These are phyloP conservation scores for Willisornis vidua DNA, from an alignment of 2,113 vertebrate species.

Conservation along the genomic window DNA sequence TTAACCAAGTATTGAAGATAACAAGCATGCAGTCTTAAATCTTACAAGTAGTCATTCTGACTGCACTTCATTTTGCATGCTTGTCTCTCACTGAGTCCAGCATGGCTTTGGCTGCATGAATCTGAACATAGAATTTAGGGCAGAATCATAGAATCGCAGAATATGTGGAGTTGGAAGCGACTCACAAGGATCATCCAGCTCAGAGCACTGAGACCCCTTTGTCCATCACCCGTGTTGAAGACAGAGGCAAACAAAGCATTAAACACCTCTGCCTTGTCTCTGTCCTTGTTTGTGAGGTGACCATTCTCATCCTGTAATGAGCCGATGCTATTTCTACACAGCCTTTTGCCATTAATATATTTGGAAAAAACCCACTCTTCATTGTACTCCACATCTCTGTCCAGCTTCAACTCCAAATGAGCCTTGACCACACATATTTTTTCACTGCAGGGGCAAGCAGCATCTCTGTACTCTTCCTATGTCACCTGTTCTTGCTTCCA, in stretches of 20 bases:
- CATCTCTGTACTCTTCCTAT: neutral
- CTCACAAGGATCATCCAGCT: neutral
- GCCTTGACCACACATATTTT: neutral
- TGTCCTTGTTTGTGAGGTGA: neutral
- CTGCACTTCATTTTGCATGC: neutral
- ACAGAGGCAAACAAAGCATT: neutral
- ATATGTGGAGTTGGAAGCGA: neutral
- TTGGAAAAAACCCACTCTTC: neutral
- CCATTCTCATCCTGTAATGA: neutral
- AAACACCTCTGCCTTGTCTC: neutral
- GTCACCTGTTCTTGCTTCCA: neutral
- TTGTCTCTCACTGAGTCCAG: neutral
- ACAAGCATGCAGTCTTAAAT: neutral
- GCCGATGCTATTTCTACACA: accelerated
- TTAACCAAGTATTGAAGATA: neutral
- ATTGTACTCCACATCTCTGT: neutral
- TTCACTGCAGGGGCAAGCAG: neutral
- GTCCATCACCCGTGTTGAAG: neutral
- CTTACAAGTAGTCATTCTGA: neutral
- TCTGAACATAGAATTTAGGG: neutral
- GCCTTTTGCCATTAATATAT: neutral
- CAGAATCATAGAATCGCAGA: neutral
- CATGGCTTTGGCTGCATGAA: neutral
- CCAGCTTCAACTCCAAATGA: neutral
- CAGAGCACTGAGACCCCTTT: neutral